Evolutionary conservation across 2,888 invertebrate species (phyloP), one percentile per base, ranked within the genome.

Genomic region (Drosophila dives): DNA sequence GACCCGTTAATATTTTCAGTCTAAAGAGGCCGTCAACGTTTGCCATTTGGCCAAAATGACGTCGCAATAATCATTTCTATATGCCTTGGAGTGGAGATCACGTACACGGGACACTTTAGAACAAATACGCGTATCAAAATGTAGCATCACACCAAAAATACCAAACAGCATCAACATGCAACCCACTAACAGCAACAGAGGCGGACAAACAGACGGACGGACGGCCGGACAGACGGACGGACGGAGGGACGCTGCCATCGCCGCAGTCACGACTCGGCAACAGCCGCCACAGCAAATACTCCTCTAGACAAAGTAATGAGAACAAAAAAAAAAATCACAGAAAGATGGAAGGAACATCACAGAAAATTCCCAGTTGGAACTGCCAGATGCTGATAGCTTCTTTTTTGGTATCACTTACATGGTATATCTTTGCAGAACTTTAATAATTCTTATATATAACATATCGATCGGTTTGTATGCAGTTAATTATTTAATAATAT

Each of bases 111-210:
- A 88, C 89, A 82, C 80, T 90, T 76, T 80, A 71, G 74, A 78
- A 67, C 76, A 83, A 86, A 87, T 81, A 81, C 66, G 64, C 79
- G 84, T 86, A 90, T 84, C 86, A 89, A 90, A 86, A 86, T 86
- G 86, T 82, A 90, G 73, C 90, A 77, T 82, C 77, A 83, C 77
- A 83, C 83, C 55, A 38, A 54, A 53, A 75, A 68, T 38, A 58
- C 61, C 60, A 60, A 65, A 58, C 56, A 38, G 64, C 78, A 60
- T 60, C 79, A 73, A 36, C 80, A 68, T 80, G 76, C 75, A 76
- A 20, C 75, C 59, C 73, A 64, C 73, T 26, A 54, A 50, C 40
- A 61, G 36, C 26, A 32, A 51, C 32, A n/a, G 15, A n/a, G 33
- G 10, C 26, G 12, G 34, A 29, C 29, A 29, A 29, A 29, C 29